Evolutionary conservation across 1,140 invertebrate genomes (phyloP).

Genomic region (Arion vulgaris): DNA sequence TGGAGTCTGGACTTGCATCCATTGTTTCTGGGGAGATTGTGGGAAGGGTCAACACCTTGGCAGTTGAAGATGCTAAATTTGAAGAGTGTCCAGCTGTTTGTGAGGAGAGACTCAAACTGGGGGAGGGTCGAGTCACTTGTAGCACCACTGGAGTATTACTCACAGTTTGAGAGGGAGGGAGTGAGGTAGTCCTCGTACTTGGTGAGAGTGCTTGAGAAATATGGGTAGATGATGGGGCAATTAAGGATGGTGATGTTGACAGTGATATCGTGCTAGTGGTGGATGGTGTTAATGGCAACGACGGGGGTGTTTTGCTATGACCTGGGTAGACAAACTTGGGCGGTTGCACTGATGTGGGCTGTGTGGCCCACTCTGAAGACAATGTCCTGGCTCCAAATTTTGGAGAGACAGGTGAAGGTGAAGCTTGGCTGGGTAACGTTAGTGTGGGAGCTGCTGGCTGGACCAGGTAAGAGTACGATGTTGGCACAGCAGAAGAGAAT

Average conservation of each 20-base stretch:
- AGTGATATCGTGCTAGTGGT: constrained; percentile 28
- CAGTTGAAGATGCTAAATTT: background rate
- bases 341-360: constrained; percentile 62
- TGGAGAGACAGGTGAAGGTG: constrained; percentile 40
- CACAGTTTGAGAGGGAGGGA: constrained; percentile 26
- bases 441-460: constrained; percentile 30
- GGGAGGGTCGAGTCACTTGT: constrained; percentile 18
- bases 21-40: constrained; percentile 11
- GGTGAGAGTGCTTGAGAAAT: background rate
- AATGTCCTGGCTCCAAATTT: constrained; percentile 41
- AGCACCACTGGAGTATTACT: constrained; percentile 23
- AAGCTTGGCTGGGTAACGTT: background rate
- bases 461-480: constrained; percentile 55
- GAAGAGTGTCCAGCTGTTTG: background rate
- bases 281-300: constrained; percentile 43
- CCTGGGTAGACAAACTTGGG: constrained; percentile 68
- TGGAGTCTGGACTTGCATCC: constrained; percentile 37
- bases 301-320: constrained; percentile 44
- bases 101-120: background rate
- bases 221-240: constrained; percentile 4
- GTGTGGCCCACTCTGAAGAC: constrained; percentile 62
- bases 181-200: constrained; percentile 5
- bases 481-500: constrained; percentile 51
- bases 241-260: constrained; percentile 24
- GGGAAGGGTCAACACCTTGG: constrained; percentile 1